These are phyloP conservation scores for pig (Sus scrofa) DNA, from an alignment of 2,113 vertebrate genomes.

Conservation along the genomic window T2T-Sscrofa CM001155.3:10279501-10280000, in stretches of 20 bases:
- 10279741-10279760: background rate
- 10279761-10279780: conserved; percentile 3
- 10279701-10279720: conserved; percentile 34
- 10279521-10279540: too few species aligned
- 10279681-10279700: conserved; percentile 75
- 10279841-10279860: conserved; percentile 24
- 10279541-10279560: conserved; percentile 82
- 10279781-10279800: conserved; percentile 73
- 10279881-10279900: conserved; percentile 39
- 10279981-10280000: conserved; percentile 59
- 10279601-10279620: conserved; percentile 71
- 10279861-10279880: conserved; percentile 29
- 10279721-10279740: conserved; percentile 21
- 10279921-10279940: conserved; percentile 10
- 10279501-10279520: too few species aligned
- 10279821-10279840: conserved; percentile 33
- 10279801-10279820: conserved; percentile 25
- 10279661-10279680: conserved; percentile 75
- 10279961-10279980: conserved; percentile 64
- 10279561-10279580: conserved; percentile 88
- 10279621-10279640: conserved; percentile 77
- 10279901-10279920: background rate
- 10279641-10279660: conserved; percentile 78
- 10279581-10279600: conserved; percentile 78
- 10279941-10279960: conserved; percentile 53